phyloP scores from a whole-genome alignment of 2,888 invertebrate species.

The Cremastinae sp. region DNA sequence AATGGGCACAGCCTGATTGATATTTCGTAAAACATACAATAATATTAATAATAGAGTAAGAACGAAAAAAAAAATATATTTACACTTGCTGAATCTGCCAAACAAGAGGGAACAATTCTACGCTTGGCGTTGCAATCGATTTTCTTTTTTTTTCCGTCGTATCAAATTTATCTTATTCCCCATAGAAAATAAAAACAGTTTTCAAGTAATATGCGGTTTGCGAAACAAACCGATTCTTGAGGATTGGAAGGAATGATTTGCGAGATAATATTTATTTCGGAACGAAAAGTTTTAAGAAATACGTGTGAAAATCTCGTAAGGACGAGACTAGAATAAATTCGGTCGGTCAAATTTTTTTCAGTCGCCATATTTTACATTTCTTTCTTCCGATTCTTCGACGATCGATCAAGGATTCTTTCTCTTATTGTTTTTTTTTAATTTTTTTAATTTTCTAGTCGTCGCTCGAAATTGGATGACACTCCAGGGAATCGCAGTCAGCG shows the following conservation, averaged over 20 bases:
- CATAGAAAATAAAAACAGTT: slow-evolving; percentile 50
- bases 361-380: neutral
- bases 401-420: no score
- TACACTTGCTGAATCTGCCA: slow-evolving; percentile 26
- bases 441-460: slow-evolving; percentile 67
- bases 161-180: slow-evolving; percentile 22
- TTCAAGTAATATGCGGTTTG: slow-evolving; percentile 78
- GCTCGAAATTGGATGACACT: slow-evolving; percentile 78
- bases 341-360: neutral
- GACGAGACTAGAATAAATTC: slow-evolving; percentile 10
- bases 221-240: slow-evolving; percentile 77
- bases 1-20: slow-evolving; percentile 66
- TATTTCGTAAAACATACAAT: slow-evolving; percentile 45
- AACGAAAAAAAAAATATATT: slow-evolving; percentile 26
- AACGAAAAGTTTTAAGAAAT: slow-evolving; percentile 16
- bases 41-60: slow-evolving; percentile 43
- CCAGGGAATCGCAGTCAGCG: slow-evolving; percentile 84
- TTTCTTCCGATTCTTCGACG: slow-evolving; percentile 2
- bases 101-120: slow-evolving; percentile 29
- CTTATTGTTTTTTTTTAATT: slow-evolving; percentile 3
- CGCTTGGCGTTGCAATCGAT: slow-evolving; percentile 1
- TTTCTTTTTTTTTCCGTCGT: slow-evolving; percentile 1
- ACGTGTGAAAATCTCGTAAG: neutral
- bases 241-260: slow-evolving; percentile 36
- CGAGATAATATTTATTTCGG: slow-evolving; percentile 54